These are phyloP conservation scores for Morone chrysops DNA, from an alignment of 2,113 vertebrate species.

Conservation along the genomic window DNA sequence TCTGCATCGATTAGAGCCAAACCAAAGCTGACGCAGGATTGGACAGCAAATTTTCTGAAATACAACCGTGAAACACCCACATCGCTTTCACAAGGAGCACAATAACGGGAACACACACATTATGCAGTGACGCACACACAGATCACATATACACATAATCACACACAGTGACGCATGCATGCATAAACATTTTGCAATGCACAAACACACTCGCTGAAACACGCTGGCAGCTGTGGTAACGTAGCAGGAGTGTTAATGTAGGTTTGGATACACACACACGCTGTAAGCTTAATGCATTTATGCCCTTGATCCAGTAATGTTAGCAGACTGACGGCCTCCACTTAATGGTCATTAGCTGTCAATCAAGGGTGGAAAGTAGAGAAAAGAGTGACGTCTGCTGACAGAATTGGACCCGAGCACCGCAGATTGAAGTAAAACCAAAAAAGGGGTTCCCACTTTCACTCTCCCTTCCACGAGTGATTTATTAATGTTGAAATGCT, in stretches of 20 bases:
- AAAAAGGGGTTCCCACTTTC: no score
- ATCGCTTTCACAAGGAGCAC: background rate
- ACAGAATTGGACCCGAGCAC: background rate
- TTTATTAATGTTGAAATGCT: conserved; percentile 12
- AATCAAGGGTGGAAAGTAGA: background rate
- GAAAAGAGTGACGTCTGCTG: background rate
- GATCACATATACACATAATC: conserved; percentile 46
- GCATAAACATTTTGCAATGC: conserved; percentile 15
- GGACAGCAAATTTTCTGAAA: background rate
- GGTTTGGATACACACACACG: background rate
- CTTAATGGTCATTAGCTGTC: conserved; percentile 22
- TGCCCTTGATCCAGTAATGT: conserved; percentile 10
- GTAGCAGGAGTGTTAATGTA: background rate
- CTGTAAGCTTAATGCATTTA: conserved; percentile 16
- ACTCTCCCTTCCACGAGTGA: background rate
- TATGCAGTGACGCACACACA: conserved; percentile 40
- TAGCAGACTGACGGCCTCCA: background rate
- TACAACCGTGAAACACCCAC: background rate
- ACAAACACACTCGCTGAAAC: conserved; percentile 16
- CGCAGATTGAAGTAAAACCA: no score
- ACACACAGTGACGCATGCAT: conserved; percentile 26
- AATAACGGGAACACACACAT: conserved; percentile 28
- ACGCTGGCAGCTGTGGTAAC: background rate
- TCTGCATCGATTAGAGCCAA: conserved; percentile 19
- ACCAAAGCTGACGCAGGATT: background rate